Conservation (phyloP, 1,140 invertebrate species). For the Orchesella cincta region DNA sequence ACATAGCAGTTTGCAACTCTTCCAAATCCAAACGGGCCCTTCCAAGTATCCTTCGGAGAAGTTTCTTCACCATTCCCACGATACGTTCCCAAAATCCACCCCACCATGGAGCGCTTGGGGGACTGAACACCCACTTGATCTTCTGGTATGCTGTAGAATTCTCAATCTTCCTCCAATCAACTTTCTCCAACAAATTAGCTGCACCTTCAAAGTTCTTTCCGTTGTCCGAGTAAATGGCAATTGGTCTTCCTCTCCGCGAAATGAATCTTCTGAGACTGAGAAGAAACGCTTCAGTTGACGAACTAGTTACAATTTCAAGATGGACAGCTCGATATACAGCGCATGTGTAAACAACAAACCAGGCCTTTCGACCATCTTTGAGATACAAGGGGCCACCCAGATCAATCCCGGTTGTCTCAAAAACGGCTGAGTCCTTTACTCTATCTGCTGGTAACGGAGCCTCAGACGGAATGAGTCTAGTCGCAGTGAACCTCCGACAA, state of each 20-base stretch:
- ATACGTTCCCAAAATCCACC: slow-evolving; percentile 54
- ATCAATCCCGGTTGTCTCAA: slow-evolving; percentile 54
- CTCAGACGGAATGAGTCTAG: neutral
- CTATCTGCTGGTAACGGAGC: slow-evolving; percentile 50
- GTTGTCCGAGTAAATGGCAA: slow-evolving; percentile 54
- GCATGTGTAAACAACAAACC: slow-evolving; percentile 51
- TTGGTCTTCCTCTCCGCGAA: slow-evolving; percentile 53
- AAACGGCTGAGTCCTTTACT: slow-evolving; percentile 50
- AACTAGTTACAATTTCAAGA: neutral
- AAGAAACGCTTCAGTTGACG: slow-evolving; percentile 53
- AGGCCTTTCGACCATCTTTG: slow-evolving; percentile 51
- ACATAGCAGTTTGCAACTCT: neutral
- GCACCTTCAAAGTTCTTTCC: slow-evolving; percentile 56
- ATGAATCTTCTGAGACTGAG: slow-evolving; percentile 56
- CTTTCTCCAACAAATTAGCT: slow-evolving; percentile 49
- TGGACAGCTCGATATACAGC: slow-evolving; percentile 41
- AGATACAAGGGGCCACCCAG: slow-evolving; percentile 53
- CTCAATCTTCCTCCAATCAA: slow-evolving; percentile 35
- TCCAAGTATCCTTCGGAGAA: slow-evolving; percentile 31
- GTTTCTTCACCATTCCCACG: slow-evolving; percentile 46
- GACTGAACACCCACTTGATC: slow-evolving; percentile 51
- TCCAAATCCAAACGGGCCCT: neutral
- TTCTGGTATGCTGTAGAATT: neutral
- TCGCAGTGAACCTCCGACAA: slow-evolving; percentile 5
- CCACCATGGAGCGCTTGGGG: slow-evolving; percentile 51